Percentiles rank a stretch among this genome's conserved stretches.
phyloP scores from a whole-genome alignment of 1,140 invertebrate genomes.

The Saccostrea glomerata region DNA sequence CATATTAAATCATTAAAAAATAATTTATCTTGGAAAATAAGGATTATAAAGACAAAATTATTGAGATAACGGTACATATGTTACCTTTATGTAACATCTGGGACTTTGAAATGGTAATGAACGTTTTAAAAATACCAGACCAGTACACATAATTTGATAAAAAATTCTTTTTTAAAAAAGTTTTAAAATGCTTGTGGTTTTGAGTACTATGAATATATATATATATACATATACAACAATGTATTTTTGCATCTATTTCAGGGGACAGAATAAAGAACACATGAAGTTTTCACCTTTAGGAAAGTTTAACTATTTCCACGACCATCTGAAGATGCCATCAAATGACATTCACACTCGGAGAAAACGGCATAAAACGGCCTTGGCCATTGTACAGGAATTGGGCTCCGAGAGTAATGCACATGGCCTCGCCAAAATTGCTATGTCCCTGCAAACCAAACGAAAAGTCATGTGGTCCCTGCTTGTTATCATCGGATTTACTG shows the following conservation, averaged over 20 bases:
- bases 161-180: no score
- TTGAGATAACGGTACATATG: no score
- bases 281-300: slow-evolving; percentile 64
- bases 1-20: no score
- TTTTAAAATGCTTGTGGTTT: no score
- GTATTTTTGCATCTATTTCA: slow-evolving; percentile 55
- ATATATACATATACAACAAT: not conserved
- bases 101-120: no score
- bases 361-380: slow-evolving; percentile 60
- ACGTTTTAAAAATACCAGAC: no score
- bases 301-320: slow-evolving; percentile 56
- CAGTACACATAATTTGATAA: no score
- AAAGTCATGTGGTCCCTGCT: slow-evolving; percentile 73
- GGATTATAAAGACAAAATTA: no score
- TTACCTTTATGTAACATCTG: no score
- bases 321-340: slow-evolving; percentile 62
- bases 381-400: slow-evolving; percentile 71
- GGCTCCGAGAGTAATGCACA: slow-evolving; percentile 75
- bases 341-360: slow-evolving; percentile 11
- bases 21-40: no score
- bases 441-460: slow-evolving; percentile 69
- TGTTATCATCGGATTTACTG: slow-evolving; percentile 75
- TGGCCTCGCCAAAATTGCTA: slow-evolving; percentile 75
- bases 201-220: no score
- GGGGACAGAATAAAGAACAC: slow-evolving; percentile 61